Base-by-base conservation (phyloP, 1,140 invertebrate species). In the Zaprionus lachaisei region DNA sequence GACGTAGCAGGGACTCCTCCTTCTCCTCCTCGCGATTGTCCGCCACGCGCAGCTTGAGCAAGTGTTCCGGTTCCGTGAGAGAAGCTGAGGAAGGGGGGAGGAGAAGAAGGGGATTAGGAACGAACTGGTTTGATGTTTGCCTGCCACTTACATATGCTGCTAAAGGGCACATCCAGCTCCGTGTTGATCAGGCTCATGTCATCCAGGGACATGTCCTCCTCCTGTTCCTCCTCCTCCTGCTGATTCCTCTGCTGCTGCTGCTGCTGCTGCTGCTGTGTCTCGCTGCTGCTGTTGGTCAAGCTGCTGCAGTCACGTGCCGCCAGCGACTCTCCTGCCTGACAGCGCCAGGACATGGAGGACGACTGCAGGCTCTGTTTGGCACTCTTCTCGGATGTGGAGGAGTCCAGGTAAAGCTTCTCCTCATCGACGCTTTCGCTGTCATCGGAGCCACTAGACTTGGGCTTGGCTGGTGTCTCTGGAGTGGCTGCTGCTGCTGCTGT, bases 301-400 rank as follows among this genome's bases (percentile, higher is more conserved):
- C 94, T 93, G 62, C 94, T 94, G 57, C 95, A 95, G 44, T 95
- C 95, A 31, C 83, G 86, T 55, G 78, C 82, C 0, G 95, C 95
- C 94, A 96, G 94, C 0, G 95, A 95, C 80, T 96, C 95, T 0
- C 95, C 95, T 0, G 93, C 94, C 70, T 95, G 94, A 0, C 94
- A 94, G 7, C 64, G 83, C 93, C 95, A 95, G 56, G 92, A 93
- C 49, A 76, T 65, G 9, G 78, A 94, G 93, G 58, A 47, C 41
- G 41, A 47, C 41, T 47, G 41, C 41, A 94, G 92, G 64, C 93
- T 92, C 60, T 92, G 69, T 75, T 92, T 92, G 66, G 76, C 72
- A 74, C 81, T 85, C 70, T 93, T 93, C 72, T 93, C 92, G 15
- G 92, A 92, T 24, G 86, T 91, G 51, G 91, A 92, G n/a, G 91